Evolutionary conservation across 2,888 invertebrate species (phyloP).

Genomic region (Ellobium chinense): DNA sequence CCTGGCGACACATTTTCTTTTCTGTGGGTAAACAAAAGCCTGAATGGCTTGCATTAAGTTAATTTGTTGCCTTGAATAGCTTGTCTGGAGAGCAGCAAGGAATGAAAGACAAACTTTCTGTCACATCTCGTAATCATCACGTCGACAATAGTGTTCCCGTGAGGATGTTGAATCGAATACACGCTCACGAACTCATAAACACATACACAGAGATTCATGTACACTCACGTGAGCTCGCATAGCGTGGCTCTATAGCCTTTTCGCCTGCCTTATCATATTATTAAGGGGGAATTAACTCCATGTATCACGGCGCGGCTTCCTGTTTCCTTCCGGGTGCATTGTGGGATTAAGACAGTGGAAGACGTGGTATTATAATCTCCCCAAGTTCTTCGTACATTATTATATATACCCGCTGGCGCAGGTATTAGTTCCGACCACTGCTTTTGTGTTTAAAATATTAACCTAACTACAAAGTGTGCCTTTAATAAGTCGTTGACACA

Average conservation of each 20-base stretch:
- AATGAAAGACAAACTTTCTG: neutral
- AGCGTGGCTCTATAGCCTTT: neutral
- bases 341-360: neutral
- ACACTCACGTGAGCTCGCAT: neutral
- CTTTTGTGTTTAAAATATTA: too few relatives aligned
- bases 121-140: neutral
- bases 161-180: neutral
- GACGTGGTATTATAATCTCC: too few relatives aligned
- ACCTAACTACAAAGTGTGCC: too few relatives aligned
- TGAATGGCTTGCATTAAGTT: neutral
- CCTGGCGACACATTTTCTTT: constrained; percentile 12
- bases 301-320: neutral
- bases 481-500: too few relatives aligned
- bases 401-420: too few relatives aligned
- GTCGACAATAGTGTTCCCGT: neutral
- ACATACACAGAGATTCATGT: neutral
- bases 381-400: too few relatives aligned
- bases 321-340: neutral
- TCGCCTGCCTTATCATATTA: neutral
- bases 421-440: too few relatives aligned
- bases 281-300: neutral
- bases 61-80: constrained; percentile 13
- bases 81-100: neutral
- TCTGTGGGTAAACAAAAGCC: neutral
- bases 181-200: constrained; percentile 4